Base-by-base conservation (phyloP, 1,140 invertebrate genomes). In the Scaptodrosophila lebanonensis region DNA sequence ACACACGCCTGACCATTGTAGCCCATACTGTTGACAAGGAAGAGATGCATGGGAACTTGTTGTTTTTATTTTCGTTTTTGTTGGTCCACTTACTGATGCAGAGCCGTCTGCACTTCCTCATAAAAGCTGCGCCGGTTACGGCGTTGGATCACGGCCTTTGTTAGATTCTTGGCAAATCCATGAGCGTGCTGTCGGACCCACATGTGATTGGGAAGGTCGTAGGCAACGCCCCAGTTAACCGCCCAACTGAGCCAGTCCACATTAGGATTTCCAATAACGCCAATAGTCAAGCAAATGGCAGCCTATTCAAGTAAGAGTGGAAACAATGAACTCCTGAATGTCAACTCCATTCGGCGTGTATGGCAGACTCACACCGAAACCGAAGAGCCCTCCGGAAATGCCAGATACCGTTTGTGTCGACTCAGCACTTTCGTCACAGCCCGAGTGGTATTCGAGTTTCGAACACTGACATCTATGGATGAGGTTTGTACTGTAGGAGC, bases 161-260 rank as follows among this genome's bases (percentile, higher is more conserved):
- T 57, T 7, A 71, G 56, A 16, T 71, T 85, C 5, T 68, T 64
- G 8, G 63, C 70, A 70, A 86, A 68, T 17, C 85, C 85, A 16
- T 86, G 45, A 58, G 87, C 75, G 44, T 90, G 88, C 3, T 90
- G 85, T 13, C 90, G 87, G 1, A 90, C 89, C 71, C 91, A 91
- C 1, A 91, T 91, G 16, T 91, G 89, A 66, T 93, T 91, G 1
- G 93, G 93, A 32, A 94, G 73, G 63, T 93, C 90, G 68, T 93
- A 94, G 1, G 93, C 91, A 16, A 93, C 91, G 49, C 92, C 93
- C 92, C 92, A 94, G 79, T 94, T 94, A 12, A 86, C 65, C 1
- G 84, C 86, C 71, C 77, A 87, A 48, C 84, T 87, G 1, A 87
- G 53, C 38, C 63, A 86, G 30, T 84, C 54, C 18, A 71, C 65